Conservation (phyloP, 1,140 invertebrate species). For the Aphis craccivora region DNA sequence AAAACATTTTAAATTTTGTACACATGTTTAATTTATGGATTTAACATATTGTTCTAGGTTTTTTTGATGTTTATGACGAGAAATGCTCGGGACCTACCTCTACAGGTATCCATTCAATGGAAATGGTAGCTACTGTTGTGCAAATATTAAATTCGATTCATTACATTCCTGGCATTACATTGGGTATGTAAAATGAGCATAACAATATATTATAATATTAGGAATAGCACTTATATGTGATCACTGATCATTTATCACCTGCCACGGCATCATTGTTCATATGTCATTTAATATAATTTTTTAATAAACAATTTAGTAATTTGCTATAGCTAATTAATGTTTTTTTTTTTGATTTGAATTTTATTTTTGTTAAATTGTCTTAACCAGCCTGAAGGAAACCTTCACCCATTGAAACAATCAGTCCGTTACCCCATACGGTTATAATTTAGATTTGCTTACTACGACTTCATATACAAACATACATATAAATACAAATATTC, state of each 20-base stretch:
- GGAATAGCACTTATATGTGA: too few species aligned
- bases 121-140: conserved; percentile 64
- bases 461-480: not conserved
- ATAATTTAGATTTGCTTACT: not conserved
- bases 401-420: not conserved
- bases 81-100: conserved; percentile 65
- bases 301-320: too few species aligned
- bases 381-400: not conserved
- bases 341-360: too few species aligned
- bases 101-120: conserved; percentile 64
- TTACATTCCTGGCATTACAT: conserved; percentile 64
- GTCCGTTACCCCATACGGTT: too few species aligned
- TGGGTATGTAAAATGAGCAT: conserved; percentile 62
- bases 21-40: not conserved
- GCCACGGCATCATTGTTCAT: too few species aligned
- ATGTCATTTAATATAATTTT: too few species aligned
- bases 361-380: not conserved
- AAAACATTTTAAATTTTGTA: not conserved
- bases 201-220: not conserved
- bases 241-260: too few species aligned
- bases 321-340: too few species aligned
- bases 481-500: not conserved
- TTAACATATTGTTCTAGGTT: conserved; percentile 62
- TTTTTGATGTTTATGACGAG: conserved; percentile 64
- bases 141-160: conserved; percentile 65